Evolutionary conservation across 2,888 invertebrate genomes (phyloP).

Genomic region (Amaurobius ferox): DNA sequence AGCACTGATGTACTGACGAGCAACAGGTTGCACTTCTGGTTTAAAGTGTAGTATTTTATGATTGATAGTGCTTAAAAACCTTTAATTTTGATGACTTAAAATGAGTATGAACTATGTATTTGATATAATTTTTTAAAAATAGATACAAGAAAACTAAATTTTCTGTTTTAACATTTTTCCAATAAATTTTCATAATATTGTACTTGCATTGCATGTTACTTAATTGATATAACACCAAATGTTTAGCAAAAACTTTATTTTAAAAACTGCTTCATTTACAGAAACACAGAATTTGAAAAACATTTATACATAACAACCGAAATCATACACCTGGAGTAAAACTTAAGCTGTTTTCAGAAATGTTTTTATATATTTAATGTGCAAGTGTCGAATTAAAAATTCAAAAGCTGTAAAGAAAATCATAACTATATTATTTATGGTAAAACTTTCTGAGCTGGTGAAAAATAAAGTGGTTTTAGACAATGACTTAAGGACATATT

Average conservation of each 20-base stretch:
- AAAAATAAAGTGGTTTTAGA: constrained; percentile 23
- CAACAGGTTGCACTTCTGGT: too few relatives aligned
- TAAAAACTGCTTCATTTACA: constrained; percentile 57
- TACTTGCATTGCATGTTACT: too few relatives aligned
- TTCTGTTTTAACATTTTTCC: too few relatives aligned
- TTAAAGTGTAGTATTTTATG: too few relatives aligned
- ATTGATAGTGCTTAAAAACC: too few relatives aligned
- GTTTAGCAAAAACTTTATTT: constrained; percentile 54
- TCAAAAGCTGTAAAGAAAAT: constrained; percentile 25
- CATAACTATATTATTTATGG: constrained; percentile 24
- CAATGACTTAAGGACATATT: constrained; percentile 55
- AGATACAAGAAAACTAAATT: too few relatives aligned
- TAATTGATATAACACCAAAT: background rate
- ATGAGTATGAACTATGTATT: too few relatives aligned
- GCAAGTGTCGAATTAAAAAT: constrained; percentile 39
- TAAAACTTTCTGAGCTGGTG: background rate
- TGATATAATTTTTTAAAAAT: too few relatives aligned
- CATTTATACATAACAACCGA: constrained; percentile 42
- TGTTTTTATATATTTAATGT: constrained; percentile 31
- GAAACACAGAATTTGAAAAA: constrained; percentile 33
- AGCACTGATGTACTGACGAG: too few relatives aligned
- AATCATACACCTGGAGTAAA: constrained; percentile 29
- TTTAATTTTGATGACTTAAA: too few relatives aligned
- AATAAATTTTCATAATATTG: too few relatives aligned
- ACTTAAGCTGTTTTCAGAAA: constrained; percentile 21